Evolutionary conservation across 2,113 vertebrate species (phyloP).

Genomic region (Crotalus tigris): DNA sequence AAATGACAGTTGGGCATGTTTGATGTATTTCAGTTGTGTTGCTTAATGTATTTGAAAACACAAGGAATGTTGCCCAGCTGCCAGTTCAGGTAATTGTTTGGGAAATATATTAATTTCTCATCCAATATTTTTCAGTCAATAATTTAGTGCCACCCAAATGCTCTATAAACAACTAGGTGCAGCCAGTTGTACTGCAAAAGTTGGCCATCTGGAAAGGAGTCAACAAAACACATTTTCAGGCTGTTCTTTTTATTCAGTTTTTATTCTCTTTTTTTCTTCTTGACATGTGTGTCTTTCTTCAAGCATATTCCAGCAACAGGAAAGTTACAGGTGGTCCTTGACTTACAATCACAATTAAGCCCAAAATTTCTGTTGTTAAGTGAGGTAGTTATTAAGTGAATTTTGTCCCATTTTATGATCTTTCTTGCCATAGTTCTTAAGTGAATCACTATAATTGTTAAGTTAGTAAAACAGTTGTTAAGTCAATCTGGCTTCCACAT

Average conservation of each 20-base stretch:
- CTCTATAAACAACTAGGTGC: neutral
- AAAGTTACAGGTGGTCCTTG: neutral
- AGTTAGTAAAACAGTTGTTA: neutral
- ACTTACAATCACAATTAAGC: neutral
- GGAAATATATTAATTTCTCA: neutral
- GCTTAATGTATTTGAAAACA: neutral
- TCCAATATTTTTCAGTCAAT: neutral
- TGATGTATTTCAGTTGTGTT: neutral
- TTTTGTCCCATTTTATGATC: neutral
- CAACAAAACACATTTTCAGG: neutral
- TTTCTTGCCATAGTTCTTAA: neutral
- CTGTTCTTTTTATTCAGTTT: neutral
- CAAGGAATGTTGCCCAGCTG: neutral
- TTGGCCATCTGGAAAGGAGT: neutral
- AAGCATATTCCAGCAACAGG: neutral
- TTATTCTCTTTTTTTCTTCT: neutral
- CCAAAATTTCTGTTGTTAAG: neutral
- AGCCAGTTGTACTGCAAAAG: neutral
- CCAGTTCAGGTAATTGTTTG: neutral
- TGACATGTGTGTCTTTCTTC: neutral
- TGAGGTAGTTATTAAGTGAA: neutral
- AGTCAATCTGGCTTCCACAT: neutral
- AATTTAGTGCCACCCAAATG: neutral
- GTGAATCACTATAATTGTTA: neutral
- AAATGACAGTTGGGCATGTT: neutral